Conservation (phyloP, 2,888 invertebrate genomes). For the Serripes groenlandicus region DNA sequence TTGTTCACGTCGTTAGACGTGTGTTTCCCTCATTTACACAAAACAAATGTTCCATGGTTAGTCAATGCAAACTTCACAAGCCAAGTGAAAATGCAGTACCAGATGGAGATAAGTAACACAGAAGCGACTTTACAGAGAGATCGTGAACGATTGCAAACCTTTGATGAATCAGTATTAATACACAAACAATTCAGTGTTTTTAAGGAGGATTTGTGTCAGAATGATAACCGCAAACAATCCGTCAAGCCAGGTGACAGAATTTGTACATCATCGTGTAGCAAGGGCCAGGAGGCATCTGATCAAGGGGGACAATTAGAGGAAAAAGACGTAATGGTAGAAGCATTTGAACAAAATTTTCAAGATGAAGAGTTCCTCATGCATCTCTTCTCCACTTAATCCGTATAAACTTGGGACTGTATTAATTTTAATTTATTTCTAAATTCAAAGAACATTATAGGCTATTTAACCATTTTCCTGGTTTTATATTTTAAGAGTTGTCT, state of each 20-base stretch:
- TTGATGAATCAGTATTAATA: slow-evolving; percentile 90
- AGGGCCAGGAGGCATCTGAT: too few species aligned
- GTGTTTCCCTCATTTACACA: slow-evolving; percentile 82
- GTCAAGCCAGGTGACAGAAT: not conserved
- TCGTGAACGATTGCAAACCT: slow-evolving; percentile 88
- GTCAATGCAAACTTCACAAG: slow-evolving; percentile 90
- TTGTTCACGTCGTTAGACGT: slow-evolving; percentile 62
- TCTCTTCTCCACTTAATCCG: not conserved
- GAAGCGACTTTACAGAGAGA: slow-evolving; percentile 90
- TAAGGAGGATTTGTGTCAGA: slow-evolving; percentile 52
- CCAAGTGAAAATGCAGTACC: slow-evolving; percentile 91
- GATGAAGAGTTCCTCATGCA: slow-evolving; percentile 1
- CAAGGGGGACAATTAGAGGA: not conserved
- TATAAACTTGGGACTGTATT: too few species aligned
- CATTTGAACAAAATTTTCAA: not conserved
- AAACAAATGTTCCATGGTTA: slow-evolving; percentile 89
- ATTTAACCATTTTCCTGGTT: too few species aligned
- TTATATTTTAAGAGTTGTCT: too few species aligned
- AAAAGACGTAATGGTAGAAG: not conserved
- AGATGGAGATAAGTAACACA: slow-evolving; percentile 88
- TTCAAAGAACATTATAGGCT: too few species aligned
- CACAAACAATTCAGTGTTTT: slow-evolving; percentile 90
- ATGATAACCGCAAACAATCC: not conserved
- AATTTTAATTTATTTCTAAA: too few species aligned
- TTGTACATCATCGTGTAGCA: too few species aligned